A percentile compares a stretch with the other conserved stretches of the same genome.
phyloP scores from a whole-genome alignment of 2,797 vertebrate species.

The Pogoniulus pusillus region DNA sequence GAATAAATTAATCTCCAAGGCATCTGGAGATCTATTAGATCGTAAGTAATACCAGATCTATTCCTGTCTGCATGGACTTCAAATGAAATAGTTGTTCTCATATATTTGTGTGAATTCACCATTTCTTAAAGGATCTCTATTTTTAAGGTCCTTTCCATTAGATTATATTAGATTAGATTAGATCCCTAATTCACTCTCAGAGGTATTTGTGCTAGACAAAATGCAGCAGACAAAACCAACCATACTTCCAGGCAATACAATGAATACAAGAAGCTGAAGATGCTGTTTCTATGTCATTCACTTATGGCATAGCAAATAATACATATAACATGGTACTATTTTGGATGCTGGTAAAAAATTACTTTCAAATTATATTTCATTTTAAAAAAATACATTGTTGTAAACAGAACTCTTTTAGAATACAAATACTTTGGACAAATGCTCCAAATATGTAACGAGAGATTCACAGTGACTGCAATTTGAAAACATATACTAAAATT shows the following conservation, averaged over 20 bases:
- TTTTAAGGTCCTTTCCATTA: not conserved
- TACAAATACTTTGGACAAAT: not conserved
- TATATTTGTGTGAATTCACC: not conserved
- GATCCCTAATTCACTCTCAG: not conserved
- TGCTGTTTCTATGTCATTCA: constrained; percentile 11
- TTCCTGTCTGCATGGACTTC: not conserved
- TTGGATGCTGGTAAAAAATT: constrained; percentile 14
- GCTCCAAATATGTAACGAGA: not conserved
- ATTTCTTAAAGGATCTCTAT: not conserved
- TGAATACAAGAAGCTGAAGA: not conserved
- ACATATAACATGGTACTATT: constrained; percentile 27
- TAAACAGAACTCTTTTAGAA: not conserved
- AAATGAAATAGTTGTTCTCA: not conserved
- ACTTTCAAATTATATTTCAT: constrained; percentile 5
- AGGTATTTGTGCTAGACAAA: not conserved
- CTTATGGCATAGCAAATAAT: constrained; percentile 26
- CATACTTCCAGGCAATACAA: not conserved
- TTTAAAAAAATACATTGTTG: too few species aligned
- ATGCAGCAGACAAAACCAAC: not conserved
- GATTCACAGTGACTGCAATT: not conserved
- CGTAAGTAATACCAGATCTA: not conserved
- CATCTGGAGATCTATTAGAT: not conserved
- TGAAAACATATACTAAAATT: not conserved
- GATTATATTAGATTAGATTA: not conserved
- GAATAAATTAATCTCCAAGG: not conserved